phyloP scores from a whole-genome alignment of 2,797 vertebrate genomes.

The Tolypeutes matacus region DNA sequence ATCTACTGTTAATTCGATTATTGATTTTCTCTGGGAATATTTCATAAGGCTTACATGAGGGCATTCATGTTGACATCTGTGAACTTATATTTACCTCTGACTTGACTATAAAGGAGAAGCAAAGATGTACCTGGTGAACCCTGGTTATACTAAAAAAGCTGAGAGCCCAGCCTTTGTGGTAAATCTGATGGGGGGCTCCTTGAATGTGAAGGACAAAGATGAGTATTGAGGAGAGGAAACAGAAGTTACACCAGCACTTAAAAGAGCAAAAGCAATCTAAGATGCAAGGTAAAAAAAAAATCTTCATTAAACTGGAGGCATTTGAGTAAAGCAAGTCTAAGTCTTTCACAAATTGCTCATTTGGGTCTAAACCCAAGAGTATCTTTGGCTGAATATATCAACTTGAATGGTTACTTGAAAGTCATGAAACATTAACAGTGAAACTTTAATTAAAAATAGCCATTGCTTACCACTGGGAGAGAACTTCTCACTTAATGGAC shows the following conservation, averaged over 20 bases:
- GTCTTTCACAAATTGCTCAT: conserved; percentile 31
- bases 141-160: background rate
- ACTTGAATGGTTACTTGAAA: background rate
- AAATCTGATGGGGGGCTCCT: rapidly evolving
- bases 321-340: background rate
- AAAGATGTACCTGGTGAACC: background rate
- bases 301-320: background rate
- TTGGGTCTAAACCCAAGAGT: background rate
- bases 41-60: background rate
- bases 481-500: background rate
- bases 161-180: rapidly evolving
- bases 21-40: background rate
- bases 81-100: background rate
- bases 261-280: background rate
- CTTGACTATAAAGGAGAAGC: background rate
- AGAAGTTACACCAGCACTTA: background rate
- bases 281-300: background rate
- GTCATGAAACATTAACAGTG: background rate
- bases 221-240: background rate
- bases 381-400: conserved; percentile 4
- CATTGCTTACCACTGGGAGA: background rate
- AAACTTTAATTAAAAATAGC: conserved; percentile 41
- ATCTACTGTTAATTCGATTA: background rate
- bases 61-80: background rate
- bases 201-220: background rate